Percentiles rank a stretch among this genome's conserved stretches.
Conservation (phyloP, 1,140 invertebrate species). For the Orussus abietinus region DNA sequence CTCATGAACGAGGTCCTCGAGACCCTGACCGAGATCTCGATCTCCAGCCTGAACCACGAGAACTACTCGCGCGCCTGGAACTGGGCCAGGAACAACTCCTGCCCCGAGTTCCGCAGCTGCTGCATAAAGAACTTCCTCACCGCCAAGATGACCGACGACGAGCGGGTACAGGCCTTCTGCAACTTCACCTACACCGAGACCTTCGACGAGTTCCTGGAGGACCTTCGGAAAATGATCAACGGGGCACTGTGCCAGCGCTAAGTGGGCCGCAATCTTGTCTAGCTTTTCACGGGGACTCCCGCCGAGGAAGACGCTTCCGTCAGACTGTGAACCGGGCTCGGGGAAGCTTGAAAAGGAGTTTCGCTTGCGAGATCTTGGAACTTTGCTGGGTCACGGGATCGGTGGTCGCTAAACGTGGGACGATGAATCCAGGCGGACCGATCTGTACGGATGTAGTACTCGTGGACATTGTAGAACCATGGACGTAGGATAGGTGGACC, state of each 20-base stretch:
- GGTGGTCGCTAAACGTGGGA: no score
- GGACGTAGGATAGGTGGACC: no score
- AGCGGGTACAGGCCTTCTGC: constrained; percentile 37
- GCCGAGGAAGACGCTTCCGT: no score
- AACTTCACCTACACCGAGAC: constrained; percentile 31
- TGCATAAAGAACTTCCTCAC: constrained; percentile 47
- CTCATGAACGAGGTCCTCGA: constrained; percentile 59
- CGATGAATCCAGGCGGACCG: no score
- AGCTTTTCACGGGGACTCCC: no score
- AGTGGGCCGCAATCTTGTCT: no score
- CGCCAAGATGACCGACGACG: constrained; percentile 30
- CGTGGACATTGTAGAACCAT: no score
- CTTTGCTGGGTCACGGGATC: no score
- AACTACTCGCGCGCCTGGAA: constrained; percentile 47
- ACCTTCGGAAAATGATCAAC: constrained; percentile 37
- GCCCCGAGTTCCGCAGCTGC: constrained; percentile 33
- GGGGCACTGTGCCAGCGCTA: constrained; percentile 19
- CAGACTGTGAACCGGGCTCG: no score
- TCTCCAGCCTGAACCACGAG: constrained; percentile 37
- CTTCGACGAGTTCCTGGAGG: constrained; percentile 43
- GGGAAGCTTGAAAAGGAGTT: no score
- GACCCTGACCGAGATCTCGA: constrained; percentile 47
- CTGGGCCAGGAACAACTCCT: constrained; percentile 43
- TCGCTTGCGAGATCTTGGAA: no score
- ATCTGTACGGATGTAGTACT: no score